Conservation (phyloP, 2,797 vertebrate species). For the Trichosurus vulpecula region DNA sequence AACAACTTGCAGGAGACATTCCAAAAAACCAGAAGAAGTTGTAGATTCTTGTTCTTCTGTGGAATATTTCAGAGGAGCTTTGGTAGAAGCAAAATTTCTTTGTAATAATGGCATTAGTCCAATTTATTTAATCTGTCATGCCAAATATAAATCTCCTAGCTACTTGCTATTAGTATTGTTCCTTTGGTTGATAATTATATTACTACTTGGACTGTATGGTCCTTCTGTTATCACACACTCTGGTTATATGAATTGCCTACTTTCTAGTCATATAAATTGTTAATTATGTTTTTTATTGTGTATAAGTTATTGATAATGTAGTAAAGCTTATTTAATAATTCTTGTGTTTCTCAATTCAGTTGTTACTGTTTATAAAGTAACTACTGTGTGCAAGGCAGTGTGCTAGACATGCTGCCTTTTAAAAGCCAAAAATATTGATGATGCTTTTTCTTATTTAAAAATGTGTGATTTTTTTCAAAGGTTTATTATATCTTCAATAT, state of each 20-base stretch:
- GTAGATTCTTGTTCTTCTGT: slow-evolving; percentile 47
- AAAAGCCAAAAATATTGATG: not conserved
- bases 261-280: not conserved
- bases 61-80: slow-evolving; percentile 20
- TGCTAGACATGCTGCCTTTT: not conserved
- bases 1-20: slow-evolving; percentile 53
- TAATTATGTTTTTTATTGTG: not conserved
- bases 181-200: not conserved
- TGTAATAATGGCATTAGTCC: not conserved
- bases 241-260: not conserved
- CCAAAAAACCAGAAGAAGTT: slow-evolving; percentile 50
- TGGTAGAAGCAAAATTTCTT: slow-evolving; percentile 44
- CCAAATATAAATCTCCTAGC: not conserved
- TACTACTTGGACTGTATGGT: not conserved
- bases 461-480: not conserved
- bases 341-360: not conserved
- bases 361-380: not conserved
- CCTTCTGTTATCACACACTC: not conserved
- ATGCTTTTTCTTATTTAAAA: not conserved
- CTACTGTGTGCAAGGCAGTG: no score
- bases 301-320: not conserved
- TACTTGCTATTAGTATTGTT: not conserved
- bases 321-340: not conserved
- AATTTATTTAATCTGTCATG: not conserved
- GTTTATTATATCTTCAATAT: not conserved